A percentile compares a stretch with the other conserved stretches of the same genome.
phyloP scores from a whole-genome alignment of 92 coral and sea anemone genomes.

The Pocillopora meandrina region DNA sequence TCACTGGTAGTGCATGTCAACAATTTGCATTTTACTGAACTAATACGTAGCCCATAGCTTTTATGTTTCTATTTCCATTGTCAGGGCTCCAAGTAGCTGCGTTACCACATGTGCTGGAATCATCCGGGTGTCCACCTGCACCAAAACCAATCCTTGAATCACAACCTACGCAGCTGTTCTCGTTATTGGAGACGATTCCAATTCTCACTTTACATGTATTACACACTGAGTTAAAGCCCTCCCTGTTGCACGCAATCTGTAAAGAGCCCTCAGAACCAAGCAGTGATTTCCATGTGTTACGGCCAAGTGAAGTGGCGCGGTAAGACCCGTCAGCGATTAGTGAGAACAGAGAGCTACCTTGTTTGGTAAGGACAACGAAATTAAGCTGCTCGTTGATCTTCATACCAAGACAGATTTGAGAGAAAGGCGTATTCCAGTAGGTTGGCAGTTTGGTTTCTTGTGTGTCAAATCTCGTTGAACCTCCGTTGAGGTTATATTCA shows the following conservation, averaged over 20 bases:
- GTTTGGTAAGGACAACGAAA: background rate
- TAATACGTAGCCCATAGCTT: slow-evolving; percentile 1
- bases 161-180: background rate
- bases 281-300: slow-evolving; percentile 30
- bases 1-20: too few relatives aligned
- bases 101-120: slow-evolving; percentile 1
- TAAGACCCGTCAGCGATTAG: slow-evolving; percentile 30
- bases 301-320: slow-evolving; percentile 34
- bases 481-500: slow-evolving; percentile 16
- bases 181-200: background rate
- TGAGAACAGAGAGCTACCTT: slow-evolving; percentile 26
- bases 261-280: slow-evolving; percentile 15
- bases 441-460: slow-evolving; percentile 29
- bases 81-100: background rate
- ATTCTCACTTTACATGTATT: background rate
- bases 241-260: background rate
- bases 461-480: slow-evolving; percentile 24
- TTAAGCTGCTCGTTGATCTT: slow-evolving; percentile 3
- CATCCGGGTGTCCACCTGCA: background rate
- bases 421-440: slow-evolving; percentile 38
- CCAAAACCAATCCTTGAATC: slow-evolving; percentile 10
- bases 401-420: slow-evolving; percentile 38
- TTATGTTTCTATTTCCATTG: background rate
- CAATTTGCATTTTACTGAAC: background rate
- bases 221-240: background rate